Conservation (phyloP, 2,113 vertebrate genomes). For the Xiphophorus maculatus region DNA sequence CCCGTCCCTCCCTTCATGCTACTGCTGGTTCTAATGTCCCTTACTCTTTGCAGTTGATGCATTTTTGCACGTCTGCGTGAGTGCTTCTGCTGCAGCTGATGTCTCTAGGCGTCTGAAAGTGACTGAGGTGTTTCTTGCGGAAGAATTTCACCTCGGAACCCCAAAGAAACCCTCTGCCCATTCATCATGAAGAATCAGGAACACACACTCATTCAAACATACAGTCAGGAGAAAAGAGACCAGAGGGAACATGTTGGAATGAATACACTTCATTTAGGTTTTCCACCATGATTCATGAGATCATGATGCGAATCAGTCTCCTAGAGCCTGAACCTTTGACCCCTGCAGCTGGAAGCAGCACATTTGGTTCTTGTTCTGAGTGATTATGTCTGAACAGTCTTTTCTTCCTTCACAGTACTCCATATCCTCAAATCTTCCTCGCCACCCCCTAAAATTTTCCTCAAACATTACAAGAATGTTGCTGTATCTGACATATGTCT, state of each 20-base stretch:
- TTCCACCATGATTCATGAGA: slow-evolving; percentile 60
- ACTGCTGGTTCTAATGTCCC: neutral
- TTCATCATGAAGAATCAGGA: slow-evolving; percentile 42
- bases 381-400: slow-evolving; percentile 28
- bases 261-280: slow-evolving; percentile 13
- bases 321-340: slow-evolving; percentile 48
- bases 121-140: slow-evolving; percentile 46
- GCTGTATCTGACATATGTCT: neutral
- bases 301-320: slow-evolving; percentile 32
- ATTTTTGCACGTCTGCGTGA: neutral
- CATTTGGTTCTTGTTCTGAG: slow-evolving; percentile 31
- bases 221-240: slow-evolving; percentile 28
- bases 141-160: slow-evolving; percentile 64
- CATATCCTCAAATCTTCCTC: slow-evolving; percentile 35
- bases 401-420: slow-evolving; percentile 34
- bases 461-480: neutral
- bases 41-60: neutral
- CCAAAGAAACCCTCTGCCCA: slow-evolving; percentile 33
- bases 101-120: slow-evolving; percentile 24
- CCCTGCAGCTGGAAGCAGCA: slow-evolving; percentile 37
- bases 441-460: slow-evolving; percentile 28
- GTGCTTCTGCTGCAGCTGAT: slow-evolving; percentile 6
- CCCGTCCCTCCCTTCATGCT: no score
- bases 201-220: slow-evolving; percentile 14
- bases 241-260: slow-evolving; percentile 36